Evolutionary conservation across 2,113 vertebrate genomes (phyloP).

Genomic region (Apeltes quadracus): DNA sequence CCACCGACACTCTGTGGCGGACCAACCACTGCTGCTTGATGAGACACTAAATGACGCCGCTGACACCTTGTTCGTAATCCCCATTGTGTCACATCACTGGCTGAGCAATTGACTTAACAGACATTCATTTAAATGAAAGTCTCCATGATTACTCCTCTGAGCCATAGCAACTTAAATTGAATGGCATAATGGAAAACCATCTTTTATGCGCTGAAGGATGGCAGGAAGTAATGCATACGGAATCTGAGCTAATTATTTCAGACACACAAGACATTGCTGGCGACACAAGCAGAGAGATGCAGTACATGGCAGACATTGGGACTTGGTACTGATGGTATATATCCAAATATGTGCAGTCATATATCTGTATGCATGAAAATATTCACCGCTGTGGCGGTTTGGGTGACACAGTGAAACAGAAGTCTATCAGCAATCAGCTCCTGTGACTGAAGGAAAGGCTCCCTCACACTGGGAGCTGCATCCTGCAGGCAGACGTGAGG

Average conservation of each 20-base stretch:
- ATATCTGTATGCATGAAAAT: not conserved
- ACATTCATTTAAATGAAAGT: not conserved
- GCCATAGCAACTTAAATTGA: not conserved
- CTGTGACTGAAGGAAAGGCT: not conserved
- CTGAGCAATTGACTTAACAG: not conserved
- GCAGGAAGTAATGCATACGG: not conserved
- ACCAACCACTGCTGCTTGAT: too few relatives aligned
- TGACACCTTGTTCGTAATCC: not conserved
- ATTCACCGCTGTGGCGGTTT: not conserved
- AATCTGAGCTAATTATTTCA: not conserved
- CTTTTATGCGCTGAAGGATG: not conserved
- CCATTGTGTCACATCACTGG: not conserved
- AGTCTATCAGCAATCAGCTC: constrained; percentile 12
- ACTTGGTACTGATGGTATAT: not conserved
- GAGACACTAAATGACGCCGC: too few relatives aligned
- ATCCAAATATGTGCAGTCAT: not conserved
- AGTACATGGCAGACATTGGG: not conserved
- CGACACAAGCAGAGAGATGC: not conserved
- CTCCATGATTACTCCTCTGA: not conserved
- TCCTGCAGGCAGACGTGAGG: not conserved
- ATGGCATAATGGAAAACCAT: not conserved
- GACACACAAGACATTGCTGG: not conserved
- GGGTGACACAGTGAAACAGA: constrained; percentile 30
- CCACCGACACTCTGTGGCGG: too few relatives aligned
- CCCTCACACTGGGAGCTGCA: not conserved